These are phyloP conservation scores for Acanthisitta chloris DNA, from an alignment of 2,113 vertebrate species.

Conservation along the genomic window DNA sequence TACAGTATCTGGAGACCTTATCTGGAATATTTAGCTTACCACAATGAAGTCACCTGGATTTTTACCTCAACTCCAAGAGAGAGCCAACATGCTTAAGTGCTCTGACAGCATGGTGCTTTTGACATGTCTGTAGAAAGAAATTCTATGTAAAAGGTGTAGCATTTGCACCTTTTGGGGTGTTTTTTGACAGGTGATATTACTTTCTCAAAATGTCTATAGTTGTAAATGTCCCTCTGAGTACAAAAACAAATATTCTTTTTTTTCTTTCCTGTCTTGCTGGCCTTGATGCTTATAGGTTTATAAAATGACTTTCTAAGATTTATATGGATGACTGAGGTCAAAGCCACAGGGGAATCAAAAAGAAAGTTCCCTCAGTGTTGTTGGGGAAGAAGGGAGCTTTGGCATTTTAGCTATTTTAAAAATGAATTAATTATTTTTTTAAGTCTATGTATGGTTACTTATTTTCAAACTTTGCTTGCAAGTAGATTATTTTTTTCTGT, in stretches of 20 bases:
- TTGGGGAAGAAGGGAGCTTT: neutral
- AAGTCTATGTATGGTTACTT: neutral
- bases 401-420: neutral
- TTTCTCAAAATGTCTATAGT: neutral
- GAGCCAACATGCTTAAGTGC: neutral
- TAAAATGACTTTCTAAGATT: neutral
- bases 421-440: neutral
- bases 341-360: neutral
- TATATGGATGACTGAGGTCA: neutral
- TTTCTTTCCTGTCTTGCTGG: neutral
- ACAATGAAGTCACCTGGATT: neutral
- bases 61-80: neutral
- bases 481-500: neutral
- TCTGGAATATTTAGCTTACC: neutral
- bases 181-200: neutral
- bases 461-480: neutral
- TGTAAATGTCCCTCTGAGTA: neutral
- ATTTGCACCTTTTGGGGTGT: neutral
- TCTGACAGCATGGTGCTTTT: neutral
- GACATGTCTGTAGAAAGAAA: neutral
- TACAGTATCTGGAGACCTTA: neutral
- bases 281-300: neutral
- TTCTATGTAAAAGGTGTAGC: neutral
- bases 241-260: neutral
- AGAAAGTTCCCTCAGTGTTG: neutral